Evolutionary conservation across 2,113 vertebrate species (phyloP), one percentile per base, ranked within the genome.

Genomic region (Tetraodon nigroviridis): DNA sequence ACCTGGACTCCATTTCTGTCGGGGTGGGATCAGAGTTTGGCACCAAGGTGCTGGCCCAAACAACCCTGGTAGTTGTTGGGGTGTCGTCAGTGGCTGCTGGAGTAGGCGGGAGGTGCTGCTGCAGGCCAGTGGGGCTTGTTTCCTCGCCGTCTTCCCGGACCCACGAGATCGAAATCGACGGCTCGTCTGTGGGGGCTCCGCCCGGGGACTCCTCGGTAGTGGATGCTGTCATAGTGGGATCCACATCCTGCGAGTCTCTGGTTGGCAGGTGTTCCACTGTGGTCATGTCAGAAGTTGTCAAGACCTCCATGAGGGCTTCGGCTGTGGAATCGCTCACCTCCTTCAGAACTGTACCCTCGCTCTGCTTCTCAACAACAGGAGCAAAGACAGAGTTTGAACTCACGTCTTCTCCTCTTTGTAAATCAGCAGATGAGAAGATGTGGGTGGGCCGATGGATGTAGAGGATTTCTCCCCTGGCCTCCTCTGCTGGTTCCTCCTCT

Each of bases 391-490:
- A 69, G 46, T 69, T 71, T 24, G 69, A 67, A 3, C n/a, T 22
- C 10, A n/a, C n/a, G n/a, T 40, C 46, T 10, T 69, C 66, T 5
- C 19, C 58, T 53, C 15, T 84, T 40, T 13, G 63, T 32, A 67
- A 78, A 1, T 65, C n/a, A 11, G 44, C 32, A 42, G 62, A 61
- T 16, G 44, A 27, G 7, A 71, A 52, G 18, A 55, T 64, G 17
- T 80, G 74, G 18, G 80, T 66, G 6, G 84, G 82, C 0, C 54
- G 50, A 21, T 24, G 74, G 21, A 87, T 45, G 7, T 79, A 90
- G 4, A 87, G 57, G 55, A 89, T 83, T 68, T 87, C 88, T 15
- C 87, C 90, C 45, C 62, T 75, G 57, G 86, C 85, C 68, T 91
- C 89, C 27, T 83, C 69, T n/a, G 75, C 64, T 2, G 61, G 62